Evolutionary conservation across 2,888 invertebrate species (phyloP), one percentile per base, ranked within the genome.

Genomic region (Cataglyphis rosenhaueri): DNA sequence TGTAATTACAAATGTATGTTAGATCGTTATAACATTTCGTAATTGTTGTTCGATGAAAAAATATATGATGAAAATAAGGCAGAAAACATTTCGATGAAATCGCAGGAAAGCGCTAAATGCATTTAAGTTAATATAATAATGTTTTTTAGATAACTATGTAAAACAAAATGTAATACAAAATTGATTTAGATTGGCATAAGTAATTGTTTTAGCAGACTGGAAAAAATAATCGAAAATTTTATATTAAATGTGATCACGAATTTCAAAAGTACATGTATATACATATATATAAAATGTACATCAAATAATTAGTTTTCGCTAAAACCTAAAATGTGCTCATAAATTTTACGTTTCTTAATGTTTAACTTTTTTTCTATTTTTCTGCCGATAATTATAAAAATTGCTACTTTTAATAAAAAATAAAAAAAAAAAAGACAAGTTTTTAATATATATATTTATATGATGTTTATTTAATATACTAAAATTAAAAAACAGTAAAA

Each of bases 21-120:
- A 21, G 81, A 82, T 79, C 57, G 29, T 82, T 86, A 85, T 89
- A 48, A 44, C 21, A 86, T 88, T 89, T 89, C 82, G 78, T 83
- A 61, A 89, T 83, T 75, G 68, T 79, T 89, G 79, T 73, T 85
- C 65, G 21, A 83, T 84, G 61, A 65, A 79, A 64, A 52, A 52
- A 52, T 52, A 85, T 83, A 57, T 79, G 70, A 65, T 81, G 18
- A 41, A 44, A 64, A 61, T 59, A 70, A 32, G 38, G 32, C 18
- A 29, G 41, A 59, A 62, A 64, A 55, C 9, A 38, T 65, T 79
- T 6, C 15, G 4, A 62, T 25, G 57, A 73, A 12, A 70, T 64
- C 9, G 29, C n/a, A 25, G 15, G 15, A 59, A 52, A 74, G 8
- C 15, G 44, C 9, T 18, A 79, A 35, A 73, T 52, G 29, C 66